Conservation (phyloP, 1,140 invertebrate species). For the Lithobius niger region DNA sequence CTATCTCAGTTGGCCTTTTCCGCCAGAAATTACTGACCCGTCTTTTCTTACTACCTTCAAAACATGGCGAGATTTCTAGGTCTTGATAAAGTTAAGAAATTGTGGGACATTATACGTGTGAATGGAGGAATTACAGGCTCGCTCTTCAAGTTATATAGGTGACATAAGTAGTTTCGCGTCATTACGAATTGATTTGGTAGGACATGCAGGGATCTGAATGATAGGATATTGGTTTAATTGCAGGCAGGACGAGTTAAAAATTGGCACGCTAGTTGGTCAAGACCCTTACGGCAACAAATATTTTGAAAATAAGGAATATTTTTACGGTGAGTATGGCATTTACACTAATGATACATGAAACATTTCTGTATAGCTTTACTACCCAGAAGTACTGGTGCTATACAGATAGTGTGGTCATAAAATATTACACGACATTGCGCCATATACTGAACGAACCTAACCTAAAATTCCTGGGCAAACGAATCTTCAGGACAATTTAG, state of each 20-base stretch:
- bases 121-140: conserved; percentile 61
- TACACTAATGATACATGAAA: neutral
- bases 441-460: no score
- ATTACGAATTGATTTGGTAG: neutral
- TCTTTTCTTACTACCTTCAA: no score
- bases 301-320: conserved; percentile 79
- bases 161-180: conserved; percentile 19
- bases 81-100: conserved; percentile 52
- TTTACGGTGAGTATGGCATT: conserved; percentile 47
- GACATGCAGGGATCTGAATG: conserved; percentile 26
- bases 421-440: no score
- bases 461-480: no score
- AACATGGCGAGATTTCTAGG: conserved; percentile 49
- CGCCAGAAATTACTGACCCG: no score
- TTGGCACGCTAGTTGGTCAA: conserved; percentile 71
- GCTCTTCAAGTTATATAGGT: conserved; percentile 61
- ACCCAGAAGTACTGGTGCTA: no score
- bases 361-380: no score
- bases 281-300: conserved; percentile 96
- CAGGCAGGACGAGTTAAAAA: conserved; percentile 76
- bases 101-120: conserved; percentile 52
- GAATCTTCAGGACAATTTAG: no score
- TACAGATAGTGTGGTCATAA: no score
- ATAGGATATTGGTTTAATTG: conserved; percentile 21
- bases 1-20: no score